These are phyloP conservation scores for Synanthedon myopaeformis DNA, from an alignment of 2,888 invertebrate species.

Conservation along the genomic window DNA sequence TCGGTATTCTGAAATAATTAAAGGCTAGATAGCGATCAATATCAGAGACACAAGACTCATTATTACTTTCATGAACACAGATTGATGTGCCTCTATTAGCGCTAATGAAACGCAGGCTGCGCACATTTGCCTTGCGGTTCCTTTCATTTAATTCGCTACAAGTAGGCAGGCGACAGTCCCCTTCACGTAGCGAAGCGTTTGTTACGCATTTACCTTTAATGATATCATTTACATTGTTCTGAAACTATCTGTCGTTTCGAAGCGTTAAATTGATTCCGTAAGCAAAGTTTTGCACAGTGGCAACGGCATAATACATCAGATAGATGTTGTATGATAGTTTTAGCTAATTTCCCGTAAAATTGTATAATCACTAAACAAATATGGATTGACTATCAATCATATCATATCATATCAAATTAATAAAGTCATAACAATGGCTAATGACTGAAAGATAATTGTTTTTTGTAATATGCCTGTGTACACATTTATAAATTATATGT, in stretches of 20 bases:
- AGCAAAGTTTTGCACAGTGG: not conserved
- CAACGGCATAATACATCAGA: no score
- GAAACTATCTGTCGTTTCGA: slow-evolving; percentile 11
- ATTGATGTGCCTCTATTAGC: slow-evolving; percentile 52
- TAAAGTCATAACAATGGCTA: no score
- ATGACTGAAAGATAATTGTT: no score
- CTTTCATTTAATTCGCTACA: slow-evolving; percentile 22
- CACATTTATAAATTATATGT: no score
- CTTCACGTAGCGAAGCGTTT: slow-evolving; percentile 10
- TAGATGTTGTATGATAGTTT: no score
- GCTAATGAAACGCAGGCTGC: slow-evolving; percentile 49
- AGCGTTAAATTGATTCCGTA: slow-evolving; percentile 5
- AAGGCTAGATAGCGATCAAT: slow-evolving; percentile 15
- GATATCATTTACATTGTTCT: slow-evolving; percentile 15
- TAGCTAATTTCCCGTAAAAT: no score
- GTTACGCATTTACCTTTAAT: slow-evolving; percentile 17
- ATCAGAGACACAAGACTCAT: slow-evolving; percentile 20
- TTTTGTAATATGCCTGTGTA: no score
- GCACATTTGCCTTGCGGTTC: slow-evolving; percentile 35
- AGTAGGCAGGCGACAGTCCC: slow-evolving; percentile 6
- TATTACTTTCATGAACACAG: slow-evolving; percentile 50
- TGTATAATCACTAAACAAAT: no score
- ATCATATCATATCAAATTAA: no score
- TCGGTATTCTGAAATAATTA: not conserved
- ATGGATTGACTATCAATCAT: no score